Evolutionary conservation across 2,888 invertebrate genomes (phyloP), one percentile per base, ranked within the genome.

Genomic region (Tipula lateralis): DNA sequence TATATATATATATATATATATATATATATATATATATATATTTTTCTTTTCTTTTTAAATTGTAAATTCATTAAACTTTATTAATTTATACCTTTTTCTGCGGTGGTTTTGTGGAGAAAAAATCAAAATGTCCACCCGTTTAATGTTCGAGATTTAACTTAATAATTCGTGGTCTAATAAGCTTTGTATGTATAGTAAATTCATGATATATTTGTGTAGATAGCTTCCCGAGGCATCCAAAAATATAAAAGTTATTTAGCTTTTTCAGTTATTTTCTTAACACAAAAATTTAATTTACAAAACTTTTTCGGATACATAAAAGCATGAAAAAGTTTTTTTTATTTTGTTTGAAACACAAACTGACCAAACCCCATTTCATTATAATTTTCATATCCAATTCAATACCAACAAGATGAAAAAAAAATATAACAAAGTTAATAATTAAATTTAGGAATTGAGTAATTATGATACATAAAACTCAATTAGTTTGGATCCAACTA

Each of bases 351-450:
- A 66, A 66, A 12, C 66, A 66, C 24, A 66, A 66, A 19, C 66
- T 66, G 66, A 66, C 66, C 66, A 66, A 66, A 66, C 66, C 66
- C 66, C 24, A 66, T 66, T 66, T 66, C 66, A 66, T 66, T 66
- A 66, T 66, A 66, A 66, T 66, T 66, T 66, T 2, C 24, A 19
- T 66, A 19, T 24, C 24, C 7, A 24, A 66, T 24, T 66, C 6
- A 9, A 66, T 66, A 12, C 24, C 24, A 66, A 66, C 24, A 9
- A 24, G 66, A 24, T 16, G 1, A 7, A 66, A 66, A 24, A 39
- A 39, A 13, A 66, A 24, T 24, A 19, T 12, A 9, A 66, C 9
- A 66, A 66, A 66, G 66, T 66, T 66, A 66, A 66, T 66, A 66
- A 24, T 24, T 24, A 66, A 66, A 66, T 66, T 66, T 66, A 13